Base-by-base conservation (phyloP, 2,113 vertebrate genomes). In the Otus sunia region DNA sequence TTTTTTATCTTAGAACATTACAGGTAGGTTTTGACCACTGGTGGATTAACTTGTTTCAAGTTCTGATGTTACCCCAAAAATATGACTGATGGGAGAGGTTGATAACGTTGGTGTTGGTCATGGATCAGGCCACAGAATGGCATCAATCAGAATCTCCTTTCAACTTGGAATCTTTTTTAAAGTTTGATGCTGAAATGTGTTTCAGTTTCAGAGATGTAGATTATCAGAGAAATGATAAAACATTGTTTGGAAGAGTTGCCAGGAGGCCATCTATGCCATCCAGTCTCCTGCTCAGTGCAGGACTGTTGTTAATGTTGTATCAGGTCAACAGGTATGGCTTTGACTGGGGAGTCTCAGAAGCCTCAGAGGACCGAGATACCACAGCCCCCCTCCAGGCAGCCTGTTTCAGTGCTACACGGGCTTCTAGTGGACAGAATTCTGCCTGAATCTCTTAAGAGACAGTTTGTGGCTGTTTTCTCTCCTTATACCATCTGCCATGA, bases 271-370 rank as follows among this genome's bases (percentile, higher is more conserved):
- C n/a, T 68, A 47, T 52, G 66, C 49, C 25, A 29, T 37, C 15
- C 73, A 10, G 0, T 56, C 56, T 69, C 18, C 45, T 69, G 34
- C 52, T 47, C 0, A 0, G 8, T 29, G n/a, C 26, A 29, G 64
- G 37, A 21, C 19, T 36, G 4, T 11, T 81, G 63, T 41, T 58
- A 6, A 36, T 1, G 2, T 47, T 39, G 3, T n/a, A 7, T 55
- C n/a, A 56, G 22, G 21, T 26, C 32, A 72, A 21, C 27, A 50
- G 22, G 13, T 82, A 45, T 17, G 43, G 15, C 43, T 45, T 16
- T 45, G 43, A 45, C 14, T 45, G 43, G 43, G 43, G 43, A 45
- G 43, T 45, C 43, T 18, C 43, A 45, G 43, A 45, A 88, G 20
- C 25, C 22, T 39, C 11, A n/a, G 41, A 50, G 60, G 37, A 4